Evolutionary conservation across 2,888 invertebrate species (phyloP), one percentile per base, ranked within the genome.

Genomic region (Mycogona germanica): DNA sequence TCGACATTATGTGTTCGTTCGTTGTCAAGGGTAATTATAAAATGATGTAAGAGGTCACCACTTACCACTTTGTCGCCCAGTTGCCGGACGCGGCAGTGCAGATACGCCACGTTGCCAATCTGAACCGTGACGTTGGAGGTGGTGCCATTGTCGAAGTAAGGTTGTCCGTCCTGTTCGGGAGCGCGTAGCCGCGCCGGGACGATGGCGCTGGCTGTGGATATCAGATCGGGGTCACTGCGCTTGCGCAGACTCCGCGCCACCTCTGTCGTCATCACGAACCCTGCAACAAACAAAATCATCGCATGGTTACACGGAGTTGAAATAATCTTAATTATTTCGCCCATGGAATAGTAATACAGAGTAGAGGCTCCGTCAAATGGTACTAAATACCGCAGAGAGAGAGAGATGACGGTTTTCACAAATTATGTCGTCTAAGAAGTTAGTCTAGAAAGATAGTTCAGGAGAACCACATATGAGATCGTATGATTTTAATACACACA

Each of bases 1-100:
- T n/a, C n/a, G n/a, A n/a, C n/a, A n/a, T n/a, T n/a, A n/a, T n/a
- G n/a, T n/a, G n/a, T n/a, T n/a, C n/a, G n/a, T n/a, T n/a, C n/a
- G n/a, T n/a, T n/a, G n/a, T n/a, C n/a, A n/a, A n/a, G n/a, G n/a
- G n/a, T n/a, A n/a, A n/a, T n/a, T 32, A 32, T 32, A n/a, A 32
- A 32, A n/a, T 32, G 9, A 32, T 32, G n/a, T 12, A 12, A n/a
- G n/a, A 32, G n/a, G 9, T 32, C 35, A 9, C 7, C 25, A 38
- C 50, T 50, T 40, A 50, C 50, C 37, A 50, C 50, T 50, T 50
- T 50, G 29, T 50, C 50, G 17, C 50, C 50, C 38, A 50, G 26
- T 19, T 50, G 50, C 14, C 40, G 23, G 12, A 50, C 50, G 23
- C 50, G 19, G 40, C 50, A 50, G 9, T 50, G 32, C 19, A 50